Percentiles rank a stretch among this genome's conserved stretches.
These are phyloP conservation scores for Papilio elwesi DNA, from an alignment of 2,888 invertebrate genomes.

Conservation along the genomic window DNA sequence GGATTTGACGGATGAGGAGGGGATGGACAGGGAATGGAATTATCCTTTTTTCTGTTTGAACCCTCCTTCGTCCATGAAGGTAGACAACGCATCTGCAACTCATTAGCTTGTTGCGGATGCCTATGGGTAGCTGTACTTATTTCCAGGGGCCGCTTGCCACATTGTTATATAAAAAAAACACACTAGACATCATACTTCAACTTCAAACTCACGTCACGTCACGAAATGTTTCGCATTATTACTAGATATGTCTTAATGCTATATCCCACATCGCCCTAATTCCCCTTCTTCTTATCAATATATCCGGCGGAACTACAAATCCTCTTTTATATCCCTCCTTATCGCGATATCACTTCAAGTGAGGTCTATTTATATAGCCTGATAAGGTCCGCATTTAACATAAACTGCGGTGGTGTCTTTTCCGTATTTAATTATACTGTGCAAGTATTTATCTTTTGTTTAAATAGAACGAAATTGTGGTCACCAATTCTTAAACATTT, in stretches of 20 bases:
- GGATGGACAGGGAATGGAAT: too few species aligned
- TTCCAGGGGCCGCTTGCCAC: too few species aligned
- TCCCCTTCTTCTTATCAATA: constrained; percentile 25
- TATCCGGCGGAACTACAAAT: constrained; percentile 36
- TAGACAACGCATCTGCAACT: too few species aligned
- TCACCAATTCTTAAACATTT: too few species aligned
- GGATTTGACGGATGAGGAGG: too few species aligned
- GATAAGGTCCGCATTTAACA: constrained; percentile 4
- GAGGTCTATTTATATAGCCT: neutral
- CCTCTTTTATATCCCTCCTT: constrained; percentile 20
- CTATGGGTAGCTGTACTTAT: too few species aligned
- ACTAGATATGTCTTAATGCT: neutral
- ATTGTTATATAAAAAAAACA: too few species aligned
- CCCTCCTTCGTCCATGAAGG: too few species aligned
- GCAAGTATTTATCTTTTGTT: neutral
- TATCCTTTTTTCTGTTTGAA: too few species aligned
- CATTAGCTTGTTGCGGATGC: too few species aligned
- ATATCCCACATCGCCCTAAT: constrained; percentile 10
- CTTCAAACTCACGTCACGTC: neutral
- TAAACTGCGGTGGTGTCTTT: neutral
- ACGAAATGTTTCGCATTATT: neutral
- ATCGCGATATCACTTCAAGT: constrained; percentile 16
- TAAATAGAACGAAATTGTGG: too few species aligned
- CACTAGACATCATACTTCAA: too few species aligned
- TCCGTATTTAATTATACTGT: neutral